phyloP scores from a whole-genome alignment of 2,888 invertebrate genomes.

The Dyspetes luteomarginatus region DNA sequence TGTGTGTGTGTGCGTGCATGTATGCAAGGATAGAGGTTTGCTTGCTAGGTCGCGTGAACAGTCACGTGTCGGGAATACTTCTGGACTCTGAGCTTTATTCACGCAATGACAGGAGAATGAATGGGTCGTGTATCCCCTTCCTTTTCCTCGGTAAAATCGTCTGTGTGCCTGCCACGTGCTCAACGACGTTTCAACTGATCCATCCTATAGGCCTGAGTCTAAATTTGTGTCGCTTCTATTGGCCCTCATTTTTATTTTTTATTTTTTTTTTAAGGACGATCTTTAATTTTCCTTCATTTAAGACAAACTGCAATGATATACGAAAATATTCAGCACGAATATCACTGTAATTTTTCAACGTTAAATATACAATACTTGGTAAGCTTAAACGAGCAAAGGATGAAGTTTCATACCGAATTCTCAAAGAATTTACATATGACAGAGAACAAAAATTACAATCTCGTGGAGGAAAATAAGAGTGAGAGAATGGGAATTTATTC shows the following conservation, averaged over 20 bases:
- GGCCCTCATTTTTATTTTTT: slow-evolving; percentile 58
- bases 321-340: slow-evolving; percentile 5
- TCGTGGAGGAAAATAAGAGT: too few species aligned
- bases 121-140: slow-evolving; percentile 69
- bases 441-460: slow-evolving; percentile 9
- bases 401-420: slow-evolving; percentile 44
- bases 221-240: slow-evolving; percentile 76
- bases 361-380: too few species aligned
- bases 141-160: slow-evolving; percentile 7
- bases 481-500: too few species aligned
- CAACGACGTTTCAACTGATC: slow-evolving; percentile 79
- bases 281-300: too few species aligned
- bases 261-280: not conserved
- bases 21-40: slow-evolving; percentile 41
- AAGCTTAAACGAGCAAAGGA: too few species aligned
- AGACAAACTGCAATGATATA: too few species aligned
- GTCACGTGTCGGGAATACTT: slow-evolving; percentile 78
- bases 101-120: slow-evolving; percentile 82
- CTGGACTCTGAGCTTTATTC: slow-evolving; percentile 80
- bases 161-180: slow-evolving; percentile 75
- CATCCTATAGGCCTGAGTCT: slow-evolving; percentile 72
- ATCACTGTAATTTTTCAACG: not conserved
- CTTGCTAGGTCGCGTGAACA: slow-evolving; percentile 62
- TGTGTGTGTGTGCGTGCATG: too few species aligned
- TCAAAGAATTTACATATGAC: slow-evolving; percentile 33